Percentiles rank a stretch among this genome's conserved stretches.
These are phyloP conservation scores for Bucco capensis DNA, from an alignment of 2,113 vertebrate genomes.

Conservation along the genomic window DNA sequence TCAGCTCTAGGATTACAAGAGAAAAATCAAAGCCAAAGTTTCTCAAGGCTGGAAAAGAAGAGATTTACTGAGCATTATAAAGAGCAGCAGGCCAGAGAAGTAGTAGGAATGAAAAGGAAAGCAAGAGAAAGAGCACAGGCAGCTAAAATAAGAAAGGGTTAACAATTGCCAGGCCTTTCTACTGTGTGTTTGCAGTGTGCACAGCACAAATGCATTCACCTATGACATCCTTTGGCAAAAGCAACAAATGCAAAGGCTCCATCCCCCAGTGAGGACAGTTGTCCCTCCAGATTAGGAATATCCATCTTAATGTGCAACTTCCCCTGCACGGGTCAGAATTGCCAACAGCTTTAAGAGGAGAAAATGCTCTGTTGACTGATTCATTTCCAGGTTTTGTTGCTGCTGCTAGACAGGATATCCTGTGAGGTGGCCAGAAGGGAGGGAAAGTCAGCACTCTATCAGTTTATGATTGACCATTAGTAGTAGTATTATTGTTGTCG, in stretches of 20 bases:
- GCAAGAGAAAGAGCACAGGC: neutral
- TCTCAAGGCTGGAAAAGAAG: slow-evolving; percentile 32
- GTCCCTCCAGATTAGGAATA: slow-evolving; percentile 70
- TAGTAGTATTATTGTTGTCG: slow-evolving; percentile 59
- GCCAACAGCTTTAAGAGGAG: slow-evolving; percentile 76
- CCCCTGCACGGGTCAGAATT: slow-evolving; percentile 74
- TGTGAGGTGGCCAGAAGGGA: slow-evolving; percentile 76
- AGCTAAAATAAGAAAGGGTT: slow-evolving; percentile 40
- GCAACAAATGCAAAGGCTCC: no score
- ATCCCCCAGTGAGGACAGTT: slow-evolving; percentile 55
- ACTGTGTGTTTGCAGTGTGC: slow-evolving; percentile 33
- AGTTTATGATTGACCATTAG: slow-evolving; percentile 71
- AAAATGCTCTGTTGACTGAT: slow-evolving; percentile 81
- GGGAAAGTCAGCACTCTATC: slow-evolving; percentile 68
- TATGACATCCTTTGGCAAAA: slow-evolving; percentile 63
- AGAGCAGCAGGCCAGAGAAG: neutral
- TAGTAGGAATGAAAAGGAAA: neutral
- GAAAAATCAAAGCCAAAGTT: slow-evolving; percentile 44
- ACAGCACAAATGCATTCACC: slow-evolving; percentile 58
- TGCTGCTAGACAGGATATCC: slow-evolving; percentile 83
- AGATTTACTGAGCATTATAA: slow-evolving; percentile 31
- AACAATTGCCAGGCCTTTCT: slow-evolving; percentile 38
- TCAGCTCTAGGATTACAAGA: slow-evolving; percentile 15
- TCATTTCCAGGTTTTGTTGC: slow-evolving; percentile 85
- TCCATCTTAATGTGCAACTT: slow-evolving; percentile 77